phyloP scores from a whole-genome alignment of 2,113 vertebrate genomes.

The Pygoscelis adeliae region DNA sequence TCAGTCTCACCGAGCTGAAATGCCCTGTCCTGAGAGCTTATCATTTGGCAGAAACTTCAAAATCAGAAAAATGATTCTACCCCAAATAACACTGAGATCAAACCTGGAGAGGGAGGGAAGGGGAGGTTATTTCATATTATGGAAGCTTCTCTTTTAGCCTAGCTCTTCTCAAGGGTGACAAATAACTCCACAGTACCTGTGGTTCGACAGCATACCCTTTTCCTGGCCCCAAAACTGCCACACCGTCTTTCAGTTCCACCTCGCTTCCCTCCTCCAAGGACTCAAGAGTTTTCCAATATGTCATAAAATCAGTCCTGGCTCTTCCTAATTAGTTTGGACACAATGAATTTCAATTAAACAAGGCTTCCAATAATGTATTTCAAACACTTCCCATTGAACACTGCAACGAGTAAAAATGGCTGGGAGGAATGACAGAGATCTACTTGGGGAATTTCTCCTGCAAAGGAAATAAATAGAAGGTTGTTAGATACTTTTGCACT shows the following conservation, averaged over 20 bases:
- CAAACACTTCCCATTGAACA: not conserved
- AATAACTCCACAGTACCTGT: not conserved
- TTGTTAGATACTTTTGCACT: not conserved
- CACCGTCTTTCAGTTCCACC: not conserved
- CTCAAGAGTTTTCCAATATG: not conserved
- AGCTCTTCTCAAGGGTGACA: not conserved
- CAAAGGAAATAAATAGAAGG: not conserved
- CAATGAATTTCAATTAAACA: not conserved
- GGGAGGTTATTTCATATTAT: not conserved
- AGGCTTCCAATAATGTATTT: not conserved
- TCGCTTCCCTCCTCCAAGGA: not conserved
- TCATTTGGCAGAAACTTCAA: not conserved
- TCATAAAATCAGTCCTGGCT: not conserved
- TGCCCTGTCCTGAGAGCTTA: not conserved
- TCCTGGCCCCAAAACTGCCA: not conserved
- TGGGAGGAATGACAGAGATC: not conserved
- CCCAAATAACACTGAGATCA: not conserved
- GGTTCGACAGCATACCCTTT: not conserved
- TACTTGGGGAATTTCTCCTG: not conserved
- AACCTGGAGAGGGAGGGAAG: not conserved
- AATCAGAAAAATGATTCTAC: not conserved
- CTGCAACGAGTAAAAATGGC: not conserved
- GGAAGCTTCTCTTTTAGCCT: not conserved
- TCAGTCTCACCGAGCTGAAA: conserved; percentile 24
- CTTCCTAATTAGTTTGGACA: not conserved